These are phyloP conservation scores for Avahi laniger DNA, from an alignment of 2,797 vertebrate genomes.

Conservation along the genomic window DNA sequence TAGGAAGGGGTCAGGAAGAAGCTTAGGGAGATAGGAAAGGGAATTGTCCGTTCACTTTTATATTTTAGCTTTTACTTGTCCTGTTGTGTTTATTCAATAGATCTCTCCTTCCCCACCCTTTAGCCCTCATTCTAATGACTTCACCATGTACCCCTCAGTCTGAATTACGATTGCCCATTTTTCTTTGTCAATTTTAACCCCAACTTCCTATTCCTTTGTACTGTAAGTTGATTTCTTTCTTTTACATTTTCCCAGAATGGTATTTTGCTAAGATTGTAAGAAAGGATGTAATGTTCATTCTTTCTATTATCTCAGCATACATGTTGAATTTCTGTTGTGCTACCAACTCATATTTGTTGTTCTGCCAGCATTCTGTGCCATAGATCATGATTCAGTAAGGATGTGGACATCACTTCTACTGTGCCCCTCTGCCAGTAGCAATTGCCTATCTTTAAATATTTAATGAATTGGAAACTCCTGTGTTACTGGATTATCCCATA, in stretches of 20 bases:
- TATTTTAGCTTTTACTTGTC: too few species aligned
- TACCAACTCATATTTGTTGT: neutral
- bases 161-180: neutral
- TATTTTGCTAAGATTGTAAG: neutral
- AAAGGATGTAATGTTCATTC: neutral
- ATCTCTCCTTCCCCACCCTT: too few species aligned
- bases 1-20: too few species aligned
- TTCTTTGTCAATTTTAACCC: neutral
- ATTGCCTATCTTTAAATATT: neutral
- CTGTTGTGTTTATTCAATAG: too few species aligned
- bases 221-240: neutral
- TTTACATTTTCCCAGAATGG: neutral
- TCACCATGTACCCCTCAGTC: neutral
- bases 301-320: neutral
- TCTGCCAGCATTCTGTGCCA: neutral
- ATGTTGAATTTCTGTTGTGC: neutral
- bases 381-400: too few species aligned
- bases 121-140: neutral
- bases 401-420: neutral
- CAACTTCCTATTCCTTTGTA: neutral
- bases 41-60: too few species aligned
- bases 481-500: neutral
- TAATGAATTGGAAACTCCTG: neutral
- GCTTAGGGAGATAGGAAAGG: too few species aligned
- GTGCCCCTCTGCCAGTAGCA: neutral